A percentile compares a stretch with the other conserved stretches of the same genome.
phyloP scores from a whole-genome alignment of 2,797 vertebrate species.

The Anas georgica region DNA sequence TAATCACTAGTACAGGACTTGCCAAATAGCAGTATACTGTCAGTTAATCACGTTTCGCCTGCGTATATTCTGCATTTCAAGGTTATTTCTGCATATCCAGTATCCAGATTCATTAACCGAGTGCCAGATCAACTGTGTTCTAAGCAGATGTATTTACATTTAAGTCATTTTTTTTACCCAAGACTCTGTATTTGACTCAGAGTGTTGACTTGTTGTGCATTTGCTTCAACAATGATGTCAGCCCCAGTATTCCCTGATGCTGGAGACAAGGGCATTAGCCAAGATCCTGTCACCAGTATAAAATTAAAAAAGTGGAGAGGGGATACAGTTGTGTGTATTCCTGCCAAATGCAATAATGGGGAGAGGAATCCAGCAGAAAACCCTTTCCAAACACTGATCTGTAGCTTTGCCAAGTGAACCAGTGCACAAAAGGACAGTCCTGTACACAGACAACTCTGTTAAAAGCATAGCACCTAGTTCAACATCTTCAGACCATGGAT shows the following conservation, averaged over 20 bases:
- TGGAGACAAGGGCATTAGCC: background rate
- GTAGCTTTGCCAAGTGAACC: background rate
- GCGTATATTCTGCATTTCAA: background rate
- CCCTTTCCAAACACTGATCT: background rate
- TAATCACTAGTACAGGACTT: background rate
- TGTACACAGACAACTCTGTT: background rate
- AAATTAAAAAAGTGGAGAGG: background rate
- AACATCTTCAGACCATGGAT: background rate
- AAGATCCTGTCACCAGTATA: background rate
- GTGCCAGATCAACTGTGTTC: background rate
- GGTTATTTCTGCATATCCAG: background rate
- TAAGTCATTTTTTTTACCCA: background rate
- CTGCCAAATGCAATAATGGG: background rate
- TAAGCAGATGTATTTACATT: background rate
- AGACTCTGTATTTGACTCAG: background rate
- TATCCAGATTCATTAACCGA: background rate
- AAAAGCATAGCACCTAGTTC: background rate
- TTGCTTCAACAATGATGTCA: background rate
- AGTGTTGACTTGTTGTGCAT: background rate
- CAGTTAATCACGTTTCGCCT: background rate
- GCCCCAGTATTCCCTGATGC: background rate
- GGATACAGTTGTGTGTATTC: background rate
- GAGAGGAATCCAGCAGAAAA: background rate
- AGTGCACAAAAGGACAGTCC: background rate
- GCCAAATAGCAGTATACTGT: background rate